Conservation (phyloP, 2,888 invertebrate genomes). For the Merodon equestris region DNA sequence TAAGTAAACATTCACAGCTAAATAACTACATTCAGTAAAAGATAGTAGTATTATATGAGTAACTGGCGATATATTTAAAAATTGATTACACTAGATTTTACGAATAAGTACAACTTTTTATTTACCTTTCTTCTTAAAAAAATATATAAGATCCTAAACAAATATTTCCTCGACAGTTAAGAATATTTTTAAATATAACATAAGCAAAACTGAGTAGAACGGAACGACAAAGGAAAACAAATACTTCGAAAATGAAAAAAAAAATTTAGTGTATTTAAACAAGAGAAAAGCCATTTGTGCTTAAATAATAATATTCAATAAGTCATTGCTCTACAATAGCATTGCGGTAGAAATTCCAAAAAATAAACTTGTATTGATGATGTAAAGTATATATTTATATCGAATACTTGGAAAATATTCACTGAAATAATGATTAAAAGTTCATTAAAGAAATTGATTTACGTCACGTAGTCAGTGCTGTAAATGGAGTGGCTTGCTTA, state of each 20-base stretch:
- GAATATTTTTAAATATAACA: constrained; percentile 14
- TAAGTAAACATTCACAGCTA: constrained; percentile 63
- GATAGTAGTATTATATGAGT: constrained; percentile 16
- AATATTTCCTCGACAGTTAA: constrained; percentile 44
- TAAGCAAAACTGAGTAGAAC: constrained; percentile 33
- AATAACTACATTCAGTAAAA: constrained; percentile 43
- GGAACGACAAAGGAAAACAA: neutral
- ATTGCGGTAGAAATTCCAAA: too few species aligned
- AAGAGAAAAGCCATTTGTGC: constrained; percentile 33
- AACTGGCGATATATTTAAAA: constrained; percentile 23
- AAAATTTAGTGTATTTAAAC: constrained; percentile 18
- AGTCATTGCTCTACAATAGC: too few species aligned
- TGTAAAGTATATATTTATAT: constrained; percentile 1
- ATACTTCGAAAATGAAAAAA: constrained; percentile 2
- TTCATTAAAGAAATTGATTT: neutral
- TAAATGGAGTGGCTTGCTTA: constrained; percentile 29
- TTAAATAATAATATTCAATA: constrained; percentile 1
- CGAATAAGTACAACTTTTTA: constrained; percentile 44
- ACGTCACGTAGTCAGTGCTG: constrained; percentile 32
- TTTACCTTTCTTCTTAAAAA: constrained; percentile 43
- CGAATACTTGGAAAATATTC: neutral
- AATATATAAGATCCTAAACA: constrained; percentile 43
- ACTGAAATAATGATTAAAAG: too few species aligned
- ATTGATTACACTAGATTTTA: constrained; percentile 48
- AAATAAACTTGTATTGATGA: neutral